These are phyloP conservation scores for Cydia pomonella DNA, from an alignment of 1,140 invertebrate species.

Conservation along the genomic window DNA sequence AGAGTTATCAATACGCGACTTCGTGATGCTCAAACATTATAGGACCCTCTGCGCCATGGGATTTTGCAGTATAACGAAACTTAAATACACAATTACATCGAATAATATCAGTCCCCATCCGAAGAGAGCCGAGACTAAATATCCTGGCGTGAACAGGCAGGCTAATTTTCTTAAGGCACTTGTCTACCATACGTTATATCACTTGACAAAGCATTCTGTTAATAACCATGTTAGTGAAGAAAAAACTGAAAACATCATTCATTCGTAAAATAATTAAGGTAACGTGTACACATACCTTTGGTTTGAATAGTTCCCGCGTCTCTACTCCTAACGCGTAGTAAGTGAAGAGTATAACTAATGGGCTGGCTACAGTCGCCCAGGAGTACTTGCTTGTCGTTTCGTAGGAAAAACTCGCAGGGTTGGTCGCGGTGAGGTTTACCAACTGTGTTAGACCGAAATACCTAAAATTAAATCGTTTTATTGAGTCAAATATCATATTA, in stretches of 20 bases:
- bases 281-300: slow-evolving; percentile 82
- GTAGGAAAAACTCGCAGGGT: slow-evolving; percentile 56
- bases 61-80: slow-evolving; percentile 8
- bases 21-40: background rate
- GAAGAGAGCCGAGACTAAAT: slow-evolving; percentile 29
- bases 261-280: slow-evolving; percentile 33
- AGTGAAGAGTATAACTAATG: slow-evolving; percentile 84
- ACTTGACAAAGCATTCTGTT: slow-evolving; percentile 40
- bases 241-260: slow-evolving; percentile 36
- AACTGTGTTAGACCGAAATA: slow-evolving; percentile 86
- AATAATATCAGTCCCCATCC: slow-evolving; percentile 25
- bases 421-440: slow-evolving; percentile 78
- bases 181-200: slow-evolving; percentile 41
- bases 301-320: slow-evolving; percentile 85
- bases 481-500: background rate
- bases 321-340: slow-evolving; percentile 88
- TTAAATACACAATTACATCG: background rate
- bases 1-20: background rate
- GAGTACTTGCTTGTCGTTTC: slow-evolving; percentile 62
- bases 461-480: slow-evolving; percentile 72
- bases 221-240: slow-evolving; percentile 43
- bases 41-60: background rate
- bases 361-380: slow-evolving; percentile 71
- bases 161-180: slow-evolving; percentile 2
- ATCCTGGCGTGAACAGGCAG: slow-evolving; percentile 24